Evolutionary conservation across 2,113 vertebrate species (phyloP), one percentile per base, ranked within the genome.

Genomic region (Trochalopteron elliotii): DNA sequence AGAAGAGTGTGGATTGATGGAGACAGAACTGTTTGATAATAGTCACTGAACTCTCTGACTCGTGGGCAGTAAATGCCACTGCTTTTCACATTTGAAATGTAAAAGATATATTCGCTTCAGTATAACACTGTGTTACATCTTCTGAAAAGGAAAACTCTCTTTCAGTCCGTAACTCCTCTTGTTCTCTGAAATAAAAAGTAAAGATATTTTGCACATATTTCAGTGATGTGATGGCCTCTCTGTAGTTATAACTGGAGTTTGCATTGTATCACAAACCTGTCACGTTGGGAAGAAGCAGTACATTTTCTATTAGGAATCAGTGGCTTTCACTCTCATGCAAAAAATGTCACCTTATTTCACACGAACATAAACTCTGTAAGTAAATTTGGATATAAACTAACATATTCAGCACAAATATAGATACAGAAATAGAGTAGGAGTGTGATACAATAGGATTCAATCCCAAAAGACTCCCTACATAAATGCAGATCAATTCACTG

Each of bases 21-120:
- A 97, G 94, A 95, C 61, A 86, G 83, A 93, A 33, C 71, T 96
- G 84, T 86, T 89, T 81, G 81, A 93, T 94, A 75, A 50, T 83
- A 91, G 11, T 2, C 59, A 64, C 44, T 42, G 56, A 65, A 57
- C 33, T 89, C 74, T 76, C 3, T 89, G 81, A 90, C 93, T 88
- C 69, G 28, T 87, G 56, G 76, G 45, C 63, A 89, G 75, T 81
- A 86, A 82, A 86, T 44, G 68, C 70, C 67, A 92, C 65, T 89
- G 45, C 80, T 93, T 95, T 96, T 77, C 63, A 72, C 31, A 31
- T 80, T 63, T 85, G 92, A 95, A 91, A 83, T 5, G 8, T 39
- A 18, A 79, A 53, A 89, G 42, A 83, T 94, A 53, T 86, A 82
- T 68, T 87, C 47, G 77, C 61, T 93, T 92, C 69, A 87, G 57